Base-by-base conservation (phyloP, 2,888 invertebrate genomes). In the Micoletzkya japonica region DNA sequence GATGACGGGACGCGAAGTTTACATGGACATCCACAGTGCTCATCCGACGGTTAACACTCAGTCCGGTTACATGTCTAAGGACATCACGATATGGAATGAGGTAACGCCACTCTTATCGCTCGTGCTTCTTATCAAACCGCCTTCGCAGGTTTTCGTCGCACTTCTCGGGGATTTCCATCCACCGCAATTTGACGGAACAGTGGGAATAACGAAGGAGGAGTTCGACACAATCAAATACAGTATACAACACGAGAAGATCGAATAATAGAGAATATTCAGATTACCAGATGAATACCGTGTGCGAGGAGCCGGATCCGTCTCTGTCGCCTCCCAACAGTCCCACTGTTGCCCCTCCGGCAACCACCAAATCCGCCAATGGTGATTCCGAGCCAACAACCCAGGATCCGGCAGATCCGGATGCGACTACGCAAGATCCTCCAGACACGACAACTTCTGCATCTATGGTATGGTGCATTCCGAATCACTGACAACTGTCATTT, bases 131-230 rank as follows among this genome's bases (percentile, higher is more conserved):
- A 24, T 2, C 24, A 14, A n/a, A 17, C 28, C 7, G 0, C 2
- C 20, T 66, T 20, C 1, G 3, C 50, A 66, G 64, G 64, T 66
- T 34, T 54, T 66, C 24, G 36, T 37, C 28, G 64, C 54, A 6
- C 64, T 66, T n/a, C 54, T 44, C 30, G 52, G 52, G 6, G 64
- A 66, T 24, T 66, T 66, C 64, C 36, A 37, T 37, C 64, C 64
- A 1, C 20, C 64, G 20, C 64, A 66, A 24, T 54, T 54, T 17
- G 28, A 24, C 28, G n/a, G 32, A 26, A 3, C 24, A 7, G 10
- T 20, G 1, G 24, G 17, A 17, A 17, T 54, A n/a, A 36, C 54
- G 1, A 52, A 28, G 4, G 64, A 66, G 28, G 64, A 66, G 7
- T 66, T 66, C 54, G 20, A 54, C 37, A 26, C 14, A 34, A 66